These are phyloP conservation scores for Callaeas wilsoni DNA, from an alignment of 2,113 vertebrate species.

Conservation along the genomic window DNA sequence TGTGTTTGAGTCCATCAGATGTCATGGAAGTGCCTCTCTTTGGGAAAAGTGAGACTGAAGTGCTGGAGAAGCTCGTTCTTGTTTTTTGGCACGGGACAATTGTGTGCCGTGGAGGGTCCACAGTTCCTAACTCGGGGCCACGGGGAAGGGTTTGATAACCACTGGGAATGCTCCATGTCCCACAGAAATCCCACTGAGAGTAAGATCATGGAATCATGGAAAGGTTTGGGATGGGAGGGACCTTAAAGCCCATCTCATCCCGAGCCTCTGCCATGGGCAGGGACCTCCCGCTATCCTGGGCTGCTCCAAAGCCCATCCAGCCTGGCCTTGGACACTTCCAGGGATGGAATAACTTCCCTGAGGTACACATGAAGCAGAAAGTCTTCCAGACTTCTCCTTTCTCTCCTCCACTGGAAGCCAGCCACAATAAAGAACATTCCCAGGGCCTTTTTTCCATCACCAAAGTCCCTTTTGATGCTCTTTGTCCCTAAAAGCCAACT, in stretches of 20 bases:
- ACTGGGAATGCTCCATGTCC: background rate
- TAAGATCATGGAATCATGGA: background rate
- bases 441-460: background rate
- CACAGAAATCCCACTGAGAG: background rate
- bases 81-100: background rate
- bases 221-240: background rate
- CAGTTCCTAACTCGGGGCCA: fast-evolving
- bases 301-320: fast-evolving
- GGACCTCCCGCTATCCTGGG: background rate
- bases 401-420: background rate
- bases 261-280: background rate
- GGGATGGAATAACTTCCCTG: background rate
- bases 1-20: background rate
- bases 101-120: background rate
- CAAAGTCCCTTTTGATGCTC: background rate
- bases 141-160: background rate
- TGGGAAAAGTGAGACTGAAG: background rate
- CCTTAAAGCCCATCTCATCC: too few species aligned
- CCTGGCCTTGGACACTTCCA: background rate
- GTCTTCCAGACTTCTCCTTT: background rate
- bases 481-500: background rate
- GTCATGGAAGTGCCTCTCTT: background rate
- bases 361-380: background rate
- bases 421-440: background rate
- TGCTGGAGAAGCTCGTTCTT: background rate